Percentiles rank a stretch among this genome's conserved stretches.
Evolutionary conservation across 2,888 invertebrate species (phyloP).

Genomic region (Oligia latruncula): DNA sequence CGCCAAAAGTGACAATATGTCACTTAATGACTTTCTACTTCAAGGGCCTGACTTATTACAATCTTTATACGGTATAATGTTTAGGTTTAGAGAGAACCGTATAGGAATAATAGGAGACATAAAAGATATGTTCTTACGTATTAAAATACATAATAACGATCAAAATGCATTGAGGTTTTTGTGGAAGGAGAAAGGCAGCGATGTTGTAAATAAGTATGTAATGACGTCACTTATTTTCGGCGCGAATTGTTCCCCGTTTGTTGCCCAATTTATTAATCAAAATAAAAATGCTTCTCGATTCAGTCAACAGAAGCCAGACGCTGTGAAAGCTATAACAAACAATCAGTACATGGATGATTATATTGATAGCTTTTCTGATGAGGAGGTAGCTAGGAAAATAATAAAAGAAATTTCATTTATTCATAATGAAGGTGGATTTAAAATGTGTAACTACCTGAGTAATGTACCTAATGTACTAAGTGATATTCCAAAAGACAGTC

Average conservation of each 20-base stretch:
- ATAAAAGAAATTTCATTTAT: not conserved
- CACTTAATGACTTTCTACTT: not conserved
- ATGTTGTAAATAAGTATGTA: not conserved
- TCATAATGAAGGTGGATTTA: not conserved
- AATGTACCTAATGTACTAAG: not conserved
- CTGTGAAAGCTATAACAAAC: not conserved
- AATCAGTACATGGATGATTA: not conserved
- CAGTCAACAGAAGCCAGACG: not conserved
- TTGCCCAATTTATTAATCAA: not conserved
- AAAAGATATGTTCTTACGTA: slow-evolving; percentile 5
- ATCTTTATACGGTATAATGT: slow-evolving; percentile 4
- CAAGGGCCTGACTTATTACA: not conserved
- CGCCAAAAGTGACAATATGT: not conserved
- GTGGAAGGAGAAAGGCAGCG: not conserved
- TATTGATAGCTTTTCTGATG: not conserved
- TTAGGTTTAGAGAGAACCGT: slow-evolving; percentile 7
- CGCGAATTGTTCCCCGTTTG: not conserved
- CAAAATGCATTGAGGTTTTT: slow-evolving; percentile 5
- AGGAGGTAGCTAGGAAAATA: not conserved
- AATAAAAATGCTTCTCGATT: not conserved
- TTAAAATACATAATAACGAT: slow-evolving; percentile 5
- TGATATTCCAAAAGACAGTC: not conserved
- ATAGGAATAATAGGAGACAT: slow-evolving; percentile 15
- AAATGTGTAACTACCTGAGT: not conserved
- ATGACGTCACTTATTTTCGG: slow-evolving; percentile 3